Percentiles rank a stretch among this genome's conserved stretches.
Conservation (phyloP, 2,888 invertebrate species). For the Polietes domitor region DNA sequence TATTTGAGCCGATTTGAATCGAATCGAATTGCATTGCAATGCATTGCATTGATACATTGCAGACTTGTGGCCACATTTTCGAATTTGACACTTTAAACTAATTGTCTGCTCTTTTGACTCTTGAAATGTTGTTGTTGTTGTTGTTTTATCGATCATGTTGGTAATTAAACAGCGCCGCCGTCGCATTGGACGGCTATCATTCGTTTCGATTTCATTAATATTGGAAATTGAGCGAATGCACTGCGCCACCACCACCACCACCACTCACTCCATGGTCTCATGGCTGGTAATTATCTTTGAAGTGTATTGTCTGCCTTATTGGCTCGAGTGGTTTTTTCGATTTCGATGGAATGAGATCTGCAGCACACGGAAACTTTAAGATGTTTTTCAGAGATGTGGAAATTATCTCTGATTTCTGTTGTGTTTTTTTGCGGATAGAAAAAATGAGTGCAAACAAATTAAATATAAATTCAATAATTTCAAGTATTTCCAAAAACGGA, state of each 20-base stretch:
- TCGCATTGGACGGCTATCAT: background rate
- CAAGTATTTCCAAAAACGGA: background rate
- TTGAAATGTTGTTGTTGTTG: slow-evolving; percentile 30
- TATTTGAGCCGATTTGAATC: background rate
- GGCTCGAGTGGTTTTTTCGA: slow-evolving; percentile 23
- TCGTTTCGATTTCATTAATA: slow-evolving; percentile 18
- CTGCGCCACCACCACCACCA: background rate
- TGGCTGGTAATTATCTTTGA: slow-evolving; percentile 24
- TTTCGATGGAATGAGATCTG: slow-evolving; percentile 23
- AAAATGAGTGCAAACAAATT: background rate
- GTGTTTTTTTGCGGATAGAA: background rate
- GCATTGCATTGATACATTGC: slow-evolving; percentile 27
- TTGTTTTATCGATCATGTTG: slow-evolving; percentile 6
- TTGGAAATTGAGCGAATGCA: background rate
- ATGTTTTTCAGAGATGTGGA: slow-evolving; percentile 16
- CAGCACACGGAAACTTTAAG: background rate
- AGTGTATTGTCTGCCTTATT: slow-evolving; percentile 18
- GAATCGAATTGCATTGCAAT: background rate
- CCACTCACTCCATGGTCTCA: background rate
- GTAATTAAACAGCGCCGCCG: slow-evolving; percentile 29
- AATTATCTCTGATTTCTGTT: slow-evolving; percentile 9
- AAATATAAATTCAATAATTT: background rate
- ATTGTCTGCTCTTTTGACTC: slow-evolving; percentile 36
- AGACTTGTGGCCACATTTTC: slow-evolving; percentile 35
- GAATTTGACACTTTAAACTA: slow-evolving; percentile 50